Evolutionary conservation across 2,797 vertebrate species (phyloP).

Genomic region (Yasuhikotakia modesta): DNA sequence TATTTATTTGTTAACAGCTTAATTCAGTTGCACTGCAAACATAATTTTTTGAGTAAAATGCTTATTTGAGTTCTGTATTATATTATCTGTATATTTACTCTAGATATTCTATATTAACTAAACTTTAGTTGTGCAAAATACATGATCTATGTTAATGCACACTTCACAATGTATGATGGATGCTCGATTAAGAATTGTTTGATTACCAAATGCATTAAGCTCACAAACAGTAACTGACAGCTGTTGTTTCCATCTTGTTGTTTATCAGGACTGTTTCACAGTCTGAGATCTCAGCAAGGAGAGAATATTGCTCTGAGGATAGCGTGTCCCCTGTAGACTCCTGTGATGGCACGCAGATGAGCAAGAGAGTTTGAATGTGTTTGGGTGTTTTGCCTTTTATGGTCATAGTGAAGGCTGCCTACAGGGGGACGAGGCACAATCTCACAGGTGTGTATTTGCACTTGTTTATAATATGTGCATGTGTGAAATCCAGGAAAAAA

Average conservation of each 20-base stretch:
- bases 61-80: no score
- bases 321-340: constrained; percentile 26
- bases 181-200: constrained; percentile 11
- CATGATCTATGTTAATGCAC: background rate
- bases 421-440: background rate
- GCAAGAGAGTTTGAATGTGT: constrained; percentile 1
- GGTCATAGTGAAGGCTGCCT: background rate
- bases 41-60: no score
- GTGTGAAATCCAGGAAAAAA: background rate
- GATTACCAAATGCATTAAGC: constrained; percentile 21
- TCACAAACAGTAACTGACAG: constrained; percentile 26
- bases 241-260: constrained; percentile 16
- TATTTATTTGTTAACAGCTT: no score
- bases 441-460: constrained; percentile 20
- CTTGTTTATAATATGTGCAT: background rate
- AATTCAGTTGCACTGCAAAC: no score
- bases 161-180: no score
- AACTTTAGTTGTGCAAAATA: no score
- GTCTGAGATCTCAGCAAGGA: constrained; percentile 38
- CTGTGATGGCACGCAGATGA: constrained; percentile 13
- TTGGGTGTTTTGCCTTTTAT: constrained; percentile 19
- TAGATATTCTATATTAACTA: no score
- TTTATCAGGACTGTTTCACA: constrained; percentile 31
- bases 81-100: no score
- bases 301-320: constrained; percentile 57